phyloP scores from a whole-genome alignment of 2,797 vertebrate species.

The Ctenochaetus hawaiiensis region DNA sequence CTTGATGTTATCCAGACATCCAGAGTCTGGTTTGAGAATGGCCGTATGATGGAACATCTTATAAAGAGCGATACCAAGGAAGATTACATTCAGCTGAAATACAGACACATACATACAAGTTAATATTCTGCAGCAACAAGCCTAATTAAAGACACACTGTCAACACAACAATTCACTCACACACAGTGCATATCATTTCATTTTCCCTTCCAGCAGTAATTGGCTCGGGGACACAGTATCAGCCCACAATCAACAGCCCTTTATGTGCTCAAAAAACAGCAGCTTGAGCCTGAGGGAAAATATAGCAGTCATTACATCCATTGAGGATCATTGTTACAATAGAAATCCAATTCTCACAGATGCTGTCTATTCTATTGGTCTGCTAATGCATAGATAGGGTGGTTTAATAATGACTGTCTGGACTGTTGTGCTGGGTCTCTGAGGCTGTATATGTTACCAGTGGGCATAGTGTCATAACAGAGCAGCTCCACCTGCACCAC shows the following conservation, averaged over 20 bases:
- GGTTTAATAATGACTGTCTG: constrained; percentile 60
- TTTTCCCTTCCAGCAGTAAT: constrained; percentile 67
- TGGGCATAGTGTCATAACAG: constrained; percentile 40
- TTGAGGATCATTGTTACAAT: constrained; percentile 61
- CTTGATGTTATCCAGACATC: constrained; percentile 99
- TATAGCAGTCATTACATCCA: constrained; percentile 63
- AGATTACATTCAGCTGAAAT: constrained; percentile 98
- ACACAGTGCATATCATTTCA: constrained; percentile 59
- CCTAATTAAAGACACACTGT: constrained; percentile 72
- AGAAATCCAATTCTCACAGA: constrained; percentile 67
- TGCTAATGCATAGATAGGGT: constrained; percentile 35
- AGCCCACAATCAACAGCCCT: constrained; percentile 66
- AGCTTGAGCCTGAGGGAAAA: constrained; percentile 59
- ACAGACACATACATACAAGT: constrained; percentile 56
- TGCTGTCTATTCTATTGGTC: constrained; percentile 42
- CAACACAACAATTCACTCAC: constrained; percentile 59
- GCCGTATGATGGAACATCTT: constrained; percentile 99
- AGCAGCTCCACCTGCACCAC: constrained; percentile 49
- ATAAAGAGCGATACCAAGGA: constrained; percentile 98
- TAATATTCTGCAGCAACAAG: constrained; percentile 56
- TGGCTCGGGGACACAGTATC: constrained; percentile 68
- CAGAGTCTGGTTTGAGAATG: constrained; percentile 98
- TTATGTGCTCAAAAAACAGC: constrained; percentile 71
- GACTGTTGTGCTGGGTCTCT: constrained; percentile 37
- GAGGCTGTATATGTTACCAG: constrained; percentile 41